Conservation (phyloP, 2,113 vertebrate species). For the Pseudorhombus dupliciocellatus region DNA sequence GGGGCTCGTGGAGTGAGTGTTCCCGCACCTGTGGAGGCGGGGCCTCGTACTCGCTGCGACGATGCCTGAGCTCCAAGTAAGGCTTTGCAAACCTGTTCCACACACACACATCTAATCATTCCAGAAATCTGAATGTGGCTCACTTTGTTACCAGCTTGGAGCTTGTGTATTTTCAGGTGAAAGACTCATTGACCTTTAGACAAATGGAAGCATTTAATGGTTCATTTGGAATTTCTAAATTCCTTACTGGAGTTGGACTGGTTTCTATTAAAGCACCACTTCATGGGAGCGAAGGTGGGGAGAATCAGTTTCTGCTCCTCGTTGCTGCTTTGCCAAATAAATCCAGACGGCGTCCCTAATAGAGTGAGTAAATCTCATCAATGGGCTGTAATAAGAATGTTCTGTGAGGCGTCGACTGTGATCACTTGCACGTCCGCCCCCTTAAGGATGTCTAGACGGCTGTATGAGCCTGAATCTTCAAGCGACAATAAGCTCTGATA, state of each 20-base stretch:
- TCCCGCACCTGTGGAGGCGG: slow-evolving; percentile 95
- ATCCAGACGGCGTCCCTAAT: slow-evolving; percentile 62
- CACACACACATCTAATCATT: neutral
- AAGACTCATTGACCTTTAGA: slow-evolving; percentile 18
- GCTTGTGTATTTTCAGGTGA: slow-evolving; percentile 19
- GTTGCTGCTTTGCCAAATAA: slow-evolving; percentile 60
- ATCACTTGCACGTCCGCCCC: slow-evolving; percentile 33
- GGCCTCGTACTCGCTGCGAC: slow-evolving; percentile 92
- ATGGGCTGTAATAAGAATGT: slow-evolving; percentile 56
- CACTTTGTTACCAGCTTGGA: too few relatives aligned
- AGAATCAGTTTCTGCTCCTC: slow-evolving; percentile 20
- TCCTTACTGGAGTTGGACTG: slow-evolving; percentile 48
- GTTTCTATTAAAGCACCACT: slow-evolving; percentile 68
- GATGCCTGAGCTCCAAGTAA: slow-evolving; percentile 95
- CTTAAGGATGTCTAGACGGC: slow-evolving; percentile 27
- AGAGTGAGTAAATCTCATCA: slow-evolving; percentile 70
- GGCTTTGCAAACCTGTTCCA: neutral
- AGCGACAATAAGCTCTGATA: slow-evolving; percentile 11
- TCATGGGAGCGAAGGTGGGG: slow-evolving; percentile 19
- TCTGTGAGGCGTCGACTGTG: slow-evolving; percentile 62
- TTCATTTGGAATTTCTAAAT: slow-evolving; percentile 69
- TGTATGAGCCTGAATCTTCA: slow-evolving; percentile 32
- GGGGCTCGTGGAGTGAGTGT: slow-evolving; percentile 96
- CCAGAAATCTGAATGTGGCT: too few relatives aligned
- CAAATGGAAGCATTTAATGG: slow-evolving; percentile 54